A percentile compares a stretch with the other conserved stretches of the same genome.
phyloP scores from a whole-genome alignment of 2,888 invertebrate genomes.

The Orthonevra nobilis region DNA sequence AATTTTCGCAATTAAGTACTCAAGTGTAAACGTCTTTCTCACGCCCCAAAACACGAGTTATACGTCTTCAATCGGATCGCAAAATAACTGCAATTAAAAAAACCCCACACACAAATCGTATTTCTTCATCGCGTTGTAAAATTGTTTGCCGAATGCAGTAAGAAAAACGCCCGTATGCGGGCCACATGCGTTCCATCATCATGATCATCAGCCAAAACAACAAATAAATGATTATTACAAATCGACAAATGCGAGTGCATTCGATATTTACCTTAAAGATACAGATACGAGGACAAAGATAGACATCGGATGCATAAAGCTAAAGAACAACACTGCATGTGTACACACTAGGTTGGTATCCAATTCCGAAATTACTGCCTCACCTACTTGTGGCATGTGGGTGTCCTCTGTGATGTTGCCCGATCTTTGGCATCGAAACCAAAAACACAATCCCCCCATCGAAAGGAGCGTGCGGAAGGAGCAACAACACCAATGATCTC shows the following conservation, averaged over 20 bases:
- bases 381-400: slow-evolving; percentile 57
- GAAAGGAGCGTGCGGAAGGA: slow-evolving; percentile 20
- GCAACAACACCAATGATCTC: slow-evolving; percentile 40
- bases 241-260: slow-evolving; percentile 36
- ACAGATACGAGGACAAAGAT: neutral
- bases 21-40: slow-evolving; percentile 41
- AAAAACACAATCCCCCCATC: too few species aligned
- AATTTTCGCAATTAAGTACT: neutral
- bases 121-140: slow-evolving; percentile 54
- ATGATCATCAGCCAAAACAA: slow-evolving; percentile 49
- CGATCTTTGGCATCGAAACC: too few species aligned
- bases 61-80: slow-evolving; percentile 51
- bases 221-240: slow-evolving; percentile 59
- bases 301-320: slow-evolving; percentile 27
- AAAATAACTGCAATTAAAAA: slow-evolving; percentile 65
- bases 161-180: slow-evolving; percentile 7
- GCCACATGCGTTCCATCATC: slow-evolving; percentile 36
- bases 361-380: slow-evolving; percentile 36
- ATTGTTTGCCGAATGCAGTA: slow-evolving; percentile 44
- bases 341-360: slow-evolving; percentile 49
- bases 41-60: slow-evolving; percentile 36
- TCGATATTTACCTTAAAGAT: slow-evolving; percentile 38
- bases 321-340: slow-evolving; percentile 19
- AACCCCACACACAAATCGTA: slow-evolving; percentile 45
- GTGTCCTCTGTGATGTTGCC: slow-evolving; percentile 55